Percentiles rank a stretch among this genome's conserved stretches.
phyloP scores from a whole-genome alignment of 2,888 invertebrate species.

The Euproctis similis region DNA sequence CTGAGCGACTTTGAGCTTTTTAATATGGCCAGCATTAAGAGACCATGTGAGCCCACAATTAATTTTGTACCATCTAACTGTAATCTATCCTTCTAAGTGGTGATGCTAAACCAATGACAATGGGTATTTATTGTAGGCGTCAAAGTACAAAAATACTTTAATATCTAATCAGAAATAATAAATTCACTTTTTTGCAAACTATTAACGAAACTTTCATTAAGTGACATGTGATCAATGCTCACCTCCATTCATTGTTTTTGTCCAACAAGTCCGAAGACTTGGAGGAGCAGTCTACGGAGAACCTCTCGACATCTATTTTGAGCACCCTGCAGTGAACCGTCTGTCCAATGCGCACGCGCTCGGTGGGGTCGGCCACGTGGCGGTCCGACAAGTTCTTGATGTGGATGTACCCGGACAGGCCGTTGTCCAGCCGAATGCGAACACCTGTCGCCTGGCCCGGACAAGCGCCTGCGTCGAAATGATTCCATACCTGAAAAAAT shows the following conservation, averaged over 20 bases:
- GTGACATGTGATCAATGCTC: slow-evolving; percentile 16
- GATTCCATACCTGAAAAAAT: slow-evolving; percentile 90
- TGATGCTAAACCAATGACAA: too few relatives aligned
- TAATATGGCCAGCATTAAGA: too few relatives aligned
- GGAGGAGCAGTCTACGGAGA: slow-evolving; percentile 94
- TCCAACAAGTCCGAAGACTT: slow-evolving; percentile 94
- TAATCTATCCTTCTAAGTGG: too few relatives aligned
- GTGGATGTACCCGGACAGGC: slow-evolving; percentile 93
- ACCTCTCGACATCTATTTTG: slow-evolving; percentile 97
- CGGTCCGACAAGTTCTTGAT: slow-evolving; percentile 95
- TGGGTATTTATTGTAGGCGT: too few relatives aligned
- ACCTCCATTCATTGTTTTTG: slow-evolving; percentile 92
- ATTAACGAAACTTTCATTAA: too few relatives aligned
- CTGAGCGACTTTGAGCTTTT: too few relatives aligned
- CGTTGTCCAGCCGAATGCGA: slow-evolving; percentile 92
- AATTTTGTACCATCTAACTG: too few relatives aligned
- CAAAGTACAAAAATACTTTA: too few relatives aligned
- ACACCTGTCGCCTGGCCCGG: slow-evolving; percentile 97
- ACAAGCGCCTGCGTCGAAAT: slow-evolving; percentile 96
- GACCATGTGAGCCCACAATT: too few relatives aligned
- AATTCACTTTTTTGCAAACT: too few relatives aligned
- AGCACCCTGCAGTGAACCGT: slow-evolving; percentile 90
- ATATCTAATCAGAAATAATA: too few relatives aligned
- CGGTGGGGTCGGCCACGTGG: slow-evolving; percentile 93
- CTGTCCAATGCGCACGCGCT: slow-evolving; percentile 89